Percentiles rank a stretch among this genome's conserved stretches.
Conservation (phyloP, 2,888 invertebrate genomes). For the Parelbella ahira region DNA sequence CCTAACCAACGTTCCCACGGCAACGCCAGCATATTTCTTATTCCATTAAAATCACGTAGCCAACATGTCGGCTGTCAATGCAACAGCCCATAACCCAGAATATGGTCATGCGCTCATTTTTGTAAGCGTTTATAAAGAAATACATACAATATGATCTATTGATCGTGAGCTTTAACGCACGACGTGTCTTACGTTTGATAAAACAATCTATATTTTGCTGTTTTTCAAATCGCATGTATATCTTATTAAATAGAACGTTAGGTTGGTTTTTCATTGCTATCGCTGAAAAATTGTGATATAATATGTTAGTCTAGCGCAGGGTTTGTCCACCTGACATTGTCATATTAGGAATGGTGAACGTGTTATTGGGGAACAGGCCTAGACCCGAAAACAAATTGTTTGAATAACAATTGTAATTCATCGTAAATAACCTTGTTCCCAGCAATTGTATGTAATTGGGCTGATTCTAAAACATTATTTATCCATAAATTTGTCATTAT, state of each 20-base stretch:
- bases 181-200: conserved; percentile 40
- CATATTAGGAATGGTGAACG: conserved; percentile 63
- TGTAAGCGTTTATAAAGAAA: conserved; percentile 62
- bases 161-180: conserved; percentile 64
- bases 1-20: conserved; percentile 13
- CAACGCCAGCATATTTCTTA: conserved; percentile 30
- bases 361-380: conserved; percentile 44
- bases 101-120: conserved; percentile 66
- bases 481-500: too few relatives aligned
- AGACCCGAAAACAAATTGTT: conserved; percentile 19
- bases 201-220: conserved; percentile 30
- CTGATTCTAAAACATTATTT: too few relatives aligned
- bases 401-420: conserved; percentile 7
- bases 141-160: conserved; percentile 57
- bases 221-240: background rate
- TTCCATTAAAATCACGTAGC: conserved; percentile 30
- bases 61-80: conserved; percentile 23
- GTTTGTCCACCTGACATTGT: conserved; percentile 62
- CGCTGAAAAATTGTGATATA: conserved; percentile 13
- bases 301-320: conserved; percentile 36
- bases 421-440: conserved; percentile 13
- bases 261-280: too few relatives aligned
- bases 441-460: background rate
- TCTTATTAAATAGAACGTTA: too few relatives aligned
- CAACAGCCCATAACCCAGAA: conserved; percentile 20